Percentiles rank a stretch among this genome's conserved stretches.
Conservation (phyloP, 2,888 invertebrate genomes). For the Drosophila merina region DNA sequence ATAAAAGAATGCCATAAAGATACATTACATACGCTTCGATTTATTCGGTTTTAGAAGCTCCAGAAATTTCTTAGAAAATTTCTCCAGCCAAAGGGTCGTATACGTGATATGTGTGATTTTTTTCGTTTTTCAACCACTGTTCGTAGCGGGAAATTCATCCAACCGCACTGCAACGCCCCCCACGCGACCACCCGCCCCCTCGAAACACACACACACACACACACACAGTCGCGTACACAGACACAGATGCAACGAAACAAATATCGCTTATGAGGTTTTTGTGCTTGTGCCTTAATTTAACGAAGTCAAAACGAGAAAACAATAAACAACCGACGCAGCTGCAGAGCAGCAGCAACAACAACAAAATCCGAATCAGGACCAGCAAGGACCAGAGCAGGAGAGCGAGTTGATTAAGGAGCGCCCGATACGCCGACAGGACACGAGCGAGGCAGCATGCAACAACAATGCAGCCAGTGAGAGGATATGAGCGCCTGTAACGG, state of each 20-base stretch:
- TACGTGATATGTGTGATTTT: neutral
- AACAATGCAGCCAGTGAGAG: conserved; percentile 7
- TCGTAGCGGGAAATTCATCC: conserved; percentile 8
- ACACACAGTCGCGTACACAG: neutral
- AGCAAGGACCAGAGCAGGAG: conserved; percentile 31
- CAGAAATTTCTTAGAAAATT: neutral
- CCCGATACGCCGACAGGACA: conserved; percentile 19
- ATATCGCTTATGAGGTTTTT: conserved; percentile 69
- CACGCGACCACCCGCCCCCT: neutral
- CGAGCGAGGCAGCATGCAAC: conserved; percentile 48
- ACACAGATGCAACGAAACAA: conserved; percentile 15
- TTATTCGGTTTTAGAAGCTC: too few species aligned
- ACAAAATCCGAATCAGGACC: neutral
- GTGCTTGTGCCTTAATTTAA: conserved; percentile 82
- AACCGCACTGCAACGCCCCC: conserved; percentile 17
- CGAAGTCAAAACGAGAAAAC: conserved; percentile 81
- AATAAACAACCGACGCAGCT: conserved; percentile 64
- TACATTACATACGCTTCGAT: too few species aligned
- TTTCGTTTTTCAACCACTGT: conserved; percentile 2
- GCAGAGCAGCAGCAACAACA: conserved; percentile 33
- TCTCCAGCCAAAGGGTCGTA: neutral
- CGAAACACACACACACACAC: neutral
- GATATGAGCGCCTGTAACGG: conserved; percentile 43
- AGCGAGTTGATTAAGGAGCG: conserved; percentile 1
- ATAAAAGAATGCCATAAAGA: too few species aligned